phyloP scores from a whole-genome alignment of 23 tunicate species.

The Clavelina lepadiformis region DNA sequence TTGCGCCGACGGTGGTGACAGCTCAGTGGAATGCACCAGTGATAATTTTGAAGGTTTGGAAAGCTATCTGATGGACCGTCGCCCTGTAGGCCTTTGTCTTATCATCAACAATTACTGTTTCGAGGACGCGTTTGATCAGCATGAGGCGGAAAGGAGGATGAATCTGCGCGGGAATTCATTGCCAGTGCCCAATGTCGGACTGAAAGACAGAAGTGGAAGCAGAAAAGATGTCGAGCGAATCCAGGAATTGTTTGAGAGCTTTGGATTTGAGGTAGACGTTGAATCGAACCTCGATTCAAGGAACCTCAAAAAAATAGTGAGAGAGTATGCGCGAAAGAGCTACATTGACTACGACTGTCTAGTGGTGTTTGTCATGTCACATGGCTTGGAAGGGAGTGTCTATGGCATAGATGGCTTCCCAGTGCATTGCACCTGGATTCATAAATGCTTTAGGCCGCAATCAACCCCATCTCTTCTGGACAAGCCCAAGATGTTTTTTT shows the following conservation, averaged over 20 bases:
- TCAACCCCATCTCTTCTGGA: slow-evolving; percentile 32
- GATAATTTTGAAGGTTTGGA: too few species aligned
- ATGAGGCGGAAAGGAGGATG: slow-evolving; percentile 17
- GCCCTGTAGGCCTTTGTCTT: slow-evolving; percentile 47
- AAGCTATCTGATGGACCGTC: slow-evolving; percentile 37
- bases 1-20: too few species aligned
- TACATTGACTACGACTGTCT: slow-evolving; percentile 50
- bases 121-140: background rate
- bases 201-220: slow-evolving; percentile 39
- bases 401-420: slow-evolving; percentile 69
- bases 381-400: slow-evolving; percentile 60
- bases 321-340: background rate
- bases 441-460: slow-evolving; percentile 31
- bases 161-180: slow-evolving; percentile 3
- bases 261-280: slow-evolving; percentile 37
- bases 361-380: slow-evolving; percentile 48
- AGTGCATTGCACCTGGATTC: slow-evolving; percentile 16
- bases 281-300: slow-evolving; percentile 41
- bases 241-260: slow-evolving; percentile 18
- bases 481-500: slow-evolving; percentile 75
- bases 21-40: too few species aligned
- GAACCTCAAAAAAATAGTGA: slow-evolving; percentile 11
- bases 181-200: background rate
- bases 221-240: slow-evolving; percentile 30
- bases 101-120: slow-evolving; percentile 56